These are phyloP conservation scores for Spilarctia lutea DNA, from an alignment of 2,888 invertebrate genomes.

Conservation along the genomic window DNA sequence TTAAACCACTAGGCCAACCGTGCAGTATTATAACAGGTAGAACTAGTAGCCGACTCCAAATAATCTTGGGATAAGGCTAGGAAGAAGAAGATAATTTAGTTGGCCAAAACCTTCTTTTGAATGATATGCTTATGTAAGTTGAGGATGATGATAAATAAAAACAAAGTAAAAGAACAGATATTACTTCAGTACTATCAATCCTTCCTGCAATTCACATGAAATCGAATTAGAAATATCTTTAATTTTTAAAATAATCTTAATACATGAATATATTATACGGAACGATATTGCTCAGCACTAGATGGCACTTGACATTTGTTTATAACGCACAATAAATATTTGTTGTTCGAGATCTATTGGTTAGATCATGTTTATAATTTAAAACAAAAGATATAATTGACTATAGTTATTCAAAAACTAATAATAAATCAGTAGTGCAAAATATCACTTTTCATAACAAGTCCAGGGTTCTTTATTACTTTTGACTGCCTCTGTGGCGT, in stretches of 20 bases:
- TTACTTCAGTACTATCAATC: neutral
- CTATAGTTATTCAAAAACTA: neutral
- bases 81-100: too few relatives aligned
- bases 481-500: too few relatives aligned
- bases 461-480: neutral
- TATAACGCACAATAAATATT: constrained; percentile 1
- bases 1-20: too few relatives aligned
- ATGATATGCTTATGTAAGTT: too few relatives aligned
- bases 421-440: constrained; percentile 4
- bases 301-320: neutral
- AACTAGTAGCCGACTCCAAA: too few relatives aligned
- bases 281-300: neutral
- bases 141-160: too few relatives aligned
- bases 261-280: constrained; percentile 8
- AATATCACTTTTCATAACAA: neutral
- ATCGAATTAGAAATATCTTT: neutral
- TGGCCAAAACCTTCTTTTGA: too few relatives aligned
- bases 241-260: neutral
- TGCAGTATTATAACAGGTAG: too few relatives aligned
- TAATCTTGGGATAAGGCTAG: too few relatives aligned
- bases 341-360: constrained; percentile 1
- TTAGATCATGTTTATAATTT: constrained; percentile 7
- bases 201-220: neutral
- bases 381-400: constrained; percentile 12
- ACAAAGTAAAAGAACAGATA: too few relatives aligned